Base-by-base conservation (phyloP, 2,113 vertebrate species). In the Syngnathus scovelli region DNA sequence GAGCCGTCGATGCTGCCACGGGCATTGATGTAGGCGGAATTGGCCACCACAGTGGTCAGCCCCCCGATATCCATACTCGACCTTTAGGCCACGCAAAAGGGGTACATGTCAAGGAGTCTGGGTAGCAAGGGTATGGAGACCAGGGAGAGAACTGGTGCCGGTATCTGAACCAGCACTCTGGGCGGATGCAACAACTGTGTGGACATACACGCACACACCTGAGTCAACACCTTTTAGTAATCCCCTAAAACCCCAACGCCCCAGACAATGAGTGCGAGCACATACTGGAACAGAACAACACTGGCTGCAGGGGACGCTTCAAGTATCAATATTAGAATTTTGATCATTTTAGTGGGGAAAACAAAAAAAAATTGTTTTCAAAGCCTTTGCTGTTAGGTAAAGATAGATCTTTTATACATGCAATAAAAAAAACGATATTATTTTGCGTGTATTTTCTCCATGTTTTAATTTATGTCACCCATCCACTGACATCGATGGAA, bases 191-290 rank as follows among this genome's bases (percentile, higher is more conserved):
- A 16, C 55, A 36, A 72, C 78, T 87, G 66, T 75, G 71, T 65
- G 56, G 44, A 52, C 64, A 68, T 55, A 65, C 62, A 44, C 15
- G 75, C 90, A 91, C 92, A 89, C 82, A 74, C 88, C 89, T 94
- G 92, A 94, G 90, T 94, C 76, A 87, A 91, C 92, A 92, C 80
- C 90, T 93, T 92, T 91, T 72, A 5, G 72, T 91, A 93, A 93
- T 89, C 90, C 86, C 83, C 80, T 92, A 90, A 92, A 88, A 89
- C 89, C 86, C 86, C 89, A 82, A 90, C 90, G 89, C 87, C 90
- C 86, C 76, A 83, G 86, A 87, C 87, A 80, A 81, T 72, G 81
- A 76, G 73, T 75, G 78, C 23, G 51, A 81, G 80, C 75, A 66
- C 75, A 65, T 68, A 63, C 63, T 37, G 16, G 48, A 51, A 51